Evolutionary conservation across 2,888 invertebrate species (phyloP).

Genomic region (Tipula lateralis): DNA sequence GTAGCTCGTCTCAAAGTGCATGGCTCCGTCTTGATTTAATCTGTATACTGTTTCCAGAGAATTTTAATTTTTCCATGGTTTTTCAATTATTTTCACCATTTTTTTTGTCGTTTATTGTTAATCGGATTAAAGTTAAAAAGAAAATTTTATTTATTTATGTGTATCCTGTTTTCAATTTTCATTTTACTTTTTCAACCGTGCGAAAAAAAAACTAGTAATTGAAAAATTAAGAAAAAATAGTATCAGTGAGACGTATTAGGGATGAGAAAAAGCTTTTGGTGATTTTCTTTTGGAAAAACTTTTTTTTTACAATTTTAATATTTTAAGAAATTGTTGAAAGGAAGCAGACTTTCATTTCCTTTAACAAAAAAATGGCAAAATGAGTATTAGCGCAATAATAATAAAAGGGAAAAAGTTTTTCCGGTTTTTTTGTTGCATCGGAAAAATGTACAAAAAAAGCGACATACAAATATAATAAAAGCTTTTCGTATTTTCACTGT

Average conservation of each 20-base stretch:
- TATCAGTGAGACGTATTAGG: background rate
- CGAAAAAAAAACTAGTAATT: background rate
- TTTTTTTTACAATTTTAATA: background rate
- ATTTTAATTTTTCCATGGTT: background rate
- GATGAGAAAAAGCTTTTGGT: background rate
- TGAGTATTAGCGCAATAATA: background rate
- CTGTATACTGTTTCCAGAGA: background rate
- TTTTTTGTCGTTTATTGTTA: background rate
- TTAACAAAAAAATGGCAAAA: background rate
- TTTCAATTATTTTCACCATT: background rate
- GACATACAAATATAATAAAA: no score
- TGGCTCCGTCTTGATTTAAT: background rate
- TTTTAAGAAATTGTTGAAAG: background rate
- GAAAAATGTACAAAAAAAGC: background rate
- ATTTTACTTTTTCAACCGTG: background rate
- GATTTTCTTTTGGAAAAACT: background rate
- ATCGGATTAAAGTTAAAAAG: background rate
- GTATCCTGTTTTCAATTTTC: background rate
- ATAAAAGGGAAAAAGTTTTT: background rate
- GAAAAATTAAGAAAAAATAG: background rate
- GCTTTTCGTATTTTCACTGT: background rate
- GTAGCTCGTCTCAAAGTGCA: background rate
- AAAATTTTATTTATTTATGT: background rate
- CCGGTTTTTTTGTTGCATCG: background rate
- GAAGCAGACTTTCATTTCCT: constrained; percentile 5